phyloP scores from a whole-genome alignment of 37 sponge, comb jelly and placozoan species.

The Beroe forskalii region DNA sequence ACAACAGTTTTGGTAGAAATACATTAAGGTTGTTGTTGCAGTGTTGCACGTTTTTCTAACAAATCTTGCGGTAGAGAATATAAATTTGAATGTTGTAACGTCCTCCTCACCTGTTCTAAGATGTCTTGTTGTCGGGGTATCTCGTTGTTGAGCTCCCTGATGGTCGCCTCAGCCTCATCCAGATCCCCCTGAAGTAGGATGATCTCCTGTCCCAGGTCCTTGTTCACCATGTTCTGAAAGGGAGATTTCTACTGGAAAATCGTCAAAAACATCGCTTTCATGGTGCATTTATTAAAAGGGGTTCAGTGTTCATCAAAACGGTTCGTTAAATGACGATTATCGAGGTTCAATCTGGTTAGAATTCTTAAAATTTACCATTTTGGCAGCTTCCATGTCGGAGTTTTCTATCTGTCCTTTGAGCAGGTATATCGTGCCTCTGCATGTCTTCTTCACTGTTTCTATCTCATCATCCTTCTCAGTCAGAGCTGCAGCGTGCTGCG shows the following conservation, averaged over 20 bases:
- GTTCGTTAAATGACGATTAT: too few relatives aligned
- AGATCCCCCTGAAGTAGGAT: conserved; percentile 29
- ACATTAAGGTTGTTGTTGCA: too few relatives aligned
- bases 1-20: too few relatives aligned
- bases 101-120: conserved; percentile 43
- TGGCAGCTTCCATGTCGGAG: neutral
- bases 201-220: conserved; percentile 51
- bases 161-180: conserved; percentile 38
- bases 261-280: too few relatives aligned
- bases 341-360: too few relatives aligned
- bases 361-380: too few relatives aligned
- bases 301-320: too few relatives aligned
- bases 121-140: conserved; percentile 63
- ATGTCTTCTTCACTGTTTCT: conserved; percentile 57
- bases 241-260: too few relatives aligned
- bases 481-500: neutral
- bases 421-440: conserved; percentile 42
- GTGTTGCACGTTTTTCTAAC: too few relatives aligned
- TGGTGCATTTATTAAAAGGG: too few relatives aligned
- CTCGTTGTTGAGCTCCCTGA: conserved; percentile 55
- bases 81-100: too few relatives aligned
- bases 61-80: too few relatives aligned
- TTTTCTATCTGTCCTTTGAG: conserved; percentile 38
- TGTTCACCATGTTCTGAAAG: neutral
- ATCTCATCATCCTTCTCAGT: conserved; percentile 65